Base-by-base conservation (phyloP, 2,888 invertebrate species). In the Rhagonycha fulva region DNA sequence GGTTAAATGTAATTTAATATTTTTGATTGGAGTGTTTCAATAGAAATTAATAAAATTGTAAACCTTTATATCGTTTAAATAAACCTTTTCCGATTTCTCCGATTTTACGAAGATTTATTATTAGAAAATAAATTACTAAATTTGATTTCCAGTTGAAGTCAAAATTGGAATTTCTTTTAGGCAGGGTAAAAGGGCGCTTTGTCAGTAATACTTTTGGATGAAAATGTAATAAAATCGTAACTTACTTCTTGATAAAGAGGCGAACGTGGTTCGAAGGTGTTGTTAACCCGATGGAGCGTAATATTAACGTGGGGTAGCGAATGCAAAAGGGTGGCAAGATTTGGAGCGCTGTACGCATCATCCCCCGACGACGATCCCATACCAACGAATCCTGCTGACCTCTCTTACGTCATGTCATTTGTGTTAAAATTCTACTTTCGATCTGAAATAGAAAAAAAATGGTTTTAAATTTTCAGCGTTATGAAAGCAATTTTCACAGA, bases 291-390 rank as follows among this genome's bases (percentile, higher is more conserved):
- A 87, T 96, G 95, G 85, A 97, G 93, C 84, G 95, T 94, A 85
- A 97, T 95, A 89, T 98, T 97, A 87, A 97, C 92, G 89, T 98
- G 98, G 80, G 97, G 98, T 89, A 98, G 91, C 84, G 93, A 91
- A 89, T 97, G 97, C 88, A 97, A 93, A 89, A 96, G 91, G 88
- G 93, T 92, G 86, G 96, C 95, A 88, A 97, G 92, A 86, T 93
- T 92, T 88, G 96, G 94, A 89, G 95, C 93, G 90, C 92, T 92
- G 90, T 95, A 96, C 85, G 91, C 91, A 90, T 94, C 95, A 87
- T 93, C 93, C 80, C 89, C 89, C 84, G 89, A 87, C 87, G 89
- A 81, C 79, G 82, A 83, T 84, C 87, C 88, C 87, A 88, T 88
- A 80, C 83, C 85, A 80, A 77, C 76, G 62, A 71, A 61, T 75